Percentiles rank a stretch among this genome's conserved stretches.
Evolutionary conservation across 2,888 invertebrate genomes (phyloP).

Genomic region (Apodemia zela): DNA sequence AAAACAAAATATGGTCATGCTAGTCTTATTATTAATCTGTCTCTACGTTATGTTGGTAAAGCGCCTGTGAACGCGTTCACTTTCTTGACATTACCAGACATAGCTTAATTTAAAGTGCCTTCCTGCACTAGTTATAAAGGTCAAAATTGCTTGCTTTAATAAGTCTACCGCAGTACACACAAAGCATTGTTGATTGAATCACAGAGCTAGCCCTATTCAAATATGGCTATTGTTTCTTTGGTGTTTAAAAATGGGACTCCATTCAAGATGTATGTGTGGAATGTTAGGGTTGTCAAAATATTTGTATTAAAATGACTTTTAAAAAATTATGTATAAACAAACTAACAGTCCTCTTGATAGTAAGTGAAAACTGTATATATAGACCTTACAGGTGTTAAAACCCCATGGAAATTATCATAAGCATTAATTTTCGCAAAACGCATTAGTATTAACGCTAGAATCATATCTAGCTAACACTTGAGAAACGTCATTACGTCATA

Average conservation of each 20-base stretch:
- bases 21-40: not conserved
- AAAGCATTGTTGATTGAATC: conserved; percentile 62
- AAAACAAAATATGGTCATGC: not conserved
- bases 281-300: conserved; percentile 26
- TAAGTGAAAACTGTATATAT: too few species aligned
- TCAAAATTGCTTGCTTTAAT: conserved; percentile 15
- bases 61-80: conserved; percentile 21
- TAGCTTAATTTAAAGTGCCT: conserved; percentile 8
- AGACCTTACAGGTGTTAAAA: too few species aligned
- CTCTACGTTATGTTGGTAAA: conserved; percentile 21
- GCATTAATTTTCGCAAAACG: too few species aligned
- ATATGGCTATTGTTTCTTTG: conserved; percentile 57
- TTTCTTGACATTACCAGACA: not conserved
- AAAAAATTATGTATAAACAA: too few species aligned
- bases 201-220: conserved; percentile 59
- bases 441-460: too few species aligned
- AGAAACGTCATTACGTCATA: too few species aligned
- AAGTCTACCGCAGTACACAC: conserved; percentile 19
- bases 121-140: conserved; percentile 11
- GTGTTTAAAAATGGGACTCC: conserved; percentile 57
- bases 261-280: conserved; percentile 42
- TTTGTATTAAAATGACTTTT: not conserved
- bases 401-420: too few species aligned
- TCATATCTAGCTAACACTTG: too few species aligned
- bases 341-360: too few species aligned